A percentile compares a stretch with the other conserved stretches of the same genome.
phyloP scores from a whole-genome alignment of 2,888 invertebrate genomes.

The Alcis repandata region DNA sequence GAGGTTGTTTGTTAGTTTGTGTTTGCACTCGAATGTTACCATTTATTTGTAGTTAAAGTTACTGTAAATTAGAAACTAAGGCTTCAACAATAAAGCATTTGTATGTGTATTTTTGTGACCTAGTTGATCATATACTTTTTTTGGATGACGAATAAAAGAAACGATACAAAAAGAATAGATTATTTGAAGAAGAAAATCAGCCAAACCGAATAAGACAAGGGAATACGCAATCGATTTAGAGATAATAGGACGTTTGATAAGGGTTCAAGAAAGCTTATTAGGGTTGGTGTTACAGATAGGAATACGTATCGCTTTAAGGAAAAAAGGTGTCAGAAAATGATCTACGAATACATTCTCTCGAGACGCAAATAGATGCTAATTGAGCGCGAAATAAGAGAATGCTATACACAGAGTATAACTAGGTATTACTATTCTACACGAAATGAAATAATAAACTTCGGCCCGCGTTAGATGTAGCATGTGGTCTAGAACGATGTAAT shows the following conservation, averaged over 20 bases:
- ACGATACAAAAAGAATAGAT: neutral
- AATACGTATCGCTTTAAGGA: neutral
- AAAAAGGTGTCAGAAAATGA: neutral
- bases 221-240: neutral
- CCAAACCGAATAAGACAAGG: neutral
- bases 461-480: slow-evolving; percentile 6
- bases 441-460: slow-evolving; percentile 12
- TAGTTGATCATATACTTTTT: too few species aligned
- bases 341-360: neutral
- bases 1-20: too few species aligned
- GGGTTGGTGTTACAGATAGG: neutral
- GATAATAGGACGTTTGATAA: slow-evolving; percentile 16
- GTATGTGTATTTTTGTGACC: too few species aligned
- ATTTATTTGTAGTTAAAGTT: too few species aligned
- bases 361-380: neutral
- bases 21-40: too few species aligned
- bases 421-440: neutral
- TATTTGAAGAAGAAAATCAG: neutral
- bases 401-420: neutral
- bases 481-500: slow-evolving; percentile 17
- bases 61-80: too few species aligned
- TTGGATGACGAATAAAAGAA: neutral
- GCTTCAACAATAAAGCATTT: too few species aligned
- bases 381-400: neutral
- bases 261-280: slow-evolving; percentile 10